These are phyloP conservation scores for Drosophila sulfurigaster DNA, from an alignment of 1,140 invertebrate genomes.

Conservation along the genomic window DNA sequence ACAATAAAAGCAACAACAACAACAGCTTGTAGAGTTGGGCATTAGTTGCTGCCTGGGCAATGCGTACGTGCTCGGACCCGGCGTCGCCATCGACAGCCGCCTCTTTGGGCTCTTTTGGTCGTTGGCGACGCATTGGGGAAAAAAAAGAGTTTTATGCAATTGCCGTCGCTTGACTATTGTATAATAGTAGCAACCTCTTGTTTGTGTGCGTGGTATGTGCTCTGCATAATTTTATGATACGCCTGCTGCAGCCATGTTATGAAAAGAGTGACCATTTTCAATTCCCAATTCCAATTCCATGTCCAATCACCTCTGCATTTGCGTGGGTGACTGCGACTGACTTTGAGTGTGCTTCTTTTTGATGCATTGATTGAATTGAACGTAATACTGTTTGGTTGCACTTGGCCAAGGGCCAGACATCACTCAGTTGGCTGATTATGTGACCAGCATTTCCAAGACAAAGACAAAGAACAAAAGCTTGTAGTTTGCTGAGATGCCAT, in stretches of 20 bases:
- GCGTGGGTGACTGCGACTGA: slow-evolving; percentile 59
- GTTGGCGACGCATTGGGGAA: slow-evolving; percentile 58
- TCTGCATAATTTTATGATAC: slow-evolving; percentile 82
- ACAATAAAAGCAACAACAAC: slow-evolving; percentile 53
- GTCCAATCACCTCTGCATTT: slow-evolving; percentile 40
- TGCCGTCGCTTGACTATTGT: slow-evolving; percentile 66
- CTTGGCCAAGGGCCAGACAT: slow-evolving; percentile 65
- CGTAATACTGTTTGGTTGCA: slow-evolving; percentile 53
- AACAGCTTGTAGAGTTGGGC: slow-evolving; percentile 56
- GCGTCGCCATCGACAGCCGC: slow-evolving; percentile 60
- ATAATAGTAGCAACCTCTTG: slow-evolving; percentile 60
- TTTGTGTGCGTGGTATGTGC: slow-evolving; percentile 73
- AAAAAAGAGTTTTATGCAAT: slow-evolving; percentile 79
- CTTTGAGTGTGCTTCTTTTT: slow-evolving; percentile 35
- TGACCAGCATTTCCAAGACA: slow-evolving; percentile 57
- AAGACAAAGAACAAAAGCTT: slow-evolving; percentile 1
- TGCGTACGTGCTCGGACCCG: slow-evolving; percentile 79
- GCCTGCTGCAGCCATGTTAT: slow-evolving; percentile 44
- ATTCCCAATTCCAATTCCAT: slow-evolving; percentile 57
- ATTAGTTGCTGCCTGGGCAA: slow-evolving; percentile 63
- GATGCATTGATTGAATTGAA: slow-evolving; percentile 81
- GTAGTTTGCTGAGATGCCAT: slow-evolving; percentile 6
- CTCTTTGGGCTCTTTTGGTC: slow-evolving; percentile 51
- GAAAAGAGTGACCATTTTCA: slow-evolving; percentile 57
- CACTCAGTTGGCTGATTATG: slow-evolving; percentile 67